Conservation (phyloP, 1,140 invertebrate genomes). For the Diprion similis region DNA sequence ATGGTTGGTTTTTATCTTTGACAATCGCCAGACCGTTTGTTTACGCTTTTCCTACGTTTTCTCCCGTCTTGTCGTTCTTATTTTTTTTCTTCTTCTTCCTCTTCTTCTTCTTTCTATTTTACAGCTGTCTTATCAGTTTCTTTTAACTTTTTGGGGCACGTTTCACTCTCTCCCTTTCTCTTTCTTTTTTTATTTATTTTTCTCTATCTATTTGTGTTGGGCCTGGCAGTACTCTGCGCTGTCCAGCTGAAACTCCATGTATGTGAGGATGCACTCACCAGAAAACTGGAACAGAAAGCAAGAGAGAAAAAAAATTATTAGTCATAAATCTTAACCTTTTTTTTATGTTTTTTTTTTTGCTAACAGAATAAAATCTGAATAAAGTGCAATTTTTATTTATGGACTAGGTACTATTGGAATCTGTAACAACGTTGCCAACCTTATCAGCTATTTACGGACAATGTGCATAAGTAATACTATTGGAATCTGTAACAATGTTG, state of each 20-base stretch:
- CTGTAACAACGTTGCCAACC: neutral
- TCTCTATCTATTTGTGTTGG: slow-evolving; percentile 87
- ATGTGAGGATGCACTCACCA: slow-evolving; percentile 78
- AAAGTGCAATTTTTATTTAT: neutral
- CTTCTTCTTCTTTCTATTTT: slow-evolving; percentile 2
- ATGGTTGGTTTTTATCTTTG: slow-evolving; percentile 37
- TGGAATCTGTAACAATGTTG: no score
- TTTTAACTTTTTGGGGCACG: slow-evolving; percentile 4
- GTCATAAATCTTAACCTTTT: neutral
- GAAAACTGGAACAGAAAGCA: slow-evolving; percentile 64
- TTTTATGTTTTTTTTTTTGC: neutral
- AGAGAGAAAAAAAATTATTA: slow-evolving; percentile 22
- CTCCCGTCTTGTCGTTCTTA: neutral
- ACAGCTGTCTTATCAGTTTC: neutral
- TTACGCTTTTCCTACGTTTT: neutral
- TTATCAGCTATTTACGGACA: no score
- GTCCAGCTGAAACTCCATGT: slow-evolving; percentile 97
- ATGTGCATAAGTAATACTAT: no score
- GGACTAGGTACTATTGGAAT: neutral
- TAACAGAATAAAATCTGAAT: neutral
- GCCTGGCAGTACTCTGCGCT: slow-evolving; percentile 96
- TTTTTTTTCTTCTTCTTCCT: slow-evolving; percentile 12
- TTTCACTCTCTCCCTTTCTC: neutral
- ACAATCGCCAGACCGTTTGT: neutral
- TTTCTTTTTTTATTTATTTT: slow-evolving; percentile 31